Conservation (phyloP, 2,888 invertebrate species). For the Caenorhabditis auriculariae region DNA sequence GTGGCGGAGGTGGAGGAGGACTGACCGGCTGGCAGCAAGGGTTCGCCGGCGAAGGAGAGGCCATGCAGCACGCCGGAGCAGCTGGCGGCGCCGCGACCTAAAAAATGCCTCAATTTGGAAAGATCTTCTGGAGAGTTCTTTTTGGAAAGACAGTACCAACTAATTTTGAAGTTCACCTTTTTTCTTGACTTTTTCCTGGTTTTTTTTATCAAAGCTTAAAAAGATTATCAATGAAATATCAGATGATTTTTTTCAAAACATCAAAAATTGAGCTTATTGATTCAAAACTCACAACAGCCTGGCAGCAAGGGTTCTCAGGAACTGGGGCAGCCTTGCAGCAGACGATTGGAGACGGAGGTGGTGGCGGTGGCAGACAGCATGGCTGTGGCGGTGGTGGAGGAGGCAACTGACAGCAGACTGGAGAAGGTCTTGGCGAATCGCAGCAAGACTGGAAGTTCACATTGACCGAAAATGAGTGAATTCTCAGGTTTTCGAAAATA, state of each 20-base stretch:
- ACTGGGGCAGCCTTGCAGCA: conserved; percentile 40
- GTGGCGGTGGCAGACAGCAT: conserved; percentile 11
- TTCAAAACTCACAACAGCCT: conserved; percentile 5
- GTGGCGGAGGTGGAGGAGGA: conserved; percentile 11
- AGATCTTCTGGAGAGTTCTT: neutral
- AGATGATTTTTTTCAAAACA: too few relatives aligned
- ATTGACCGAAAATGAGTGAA: neutral
- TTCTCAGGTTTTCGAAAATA: neutral
- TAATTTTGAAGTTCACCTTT: too few relatives aligned
- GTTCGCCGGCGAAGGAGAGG: conserved; percentile 27
- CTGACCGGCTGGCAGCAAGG: conserved; percentile 33
- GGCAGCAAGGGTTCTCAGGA: conserved; percentile 45
- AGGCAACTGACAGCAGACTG: conserved; percentile 22
- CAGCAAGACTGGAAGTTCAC: conserved; percentile 43
- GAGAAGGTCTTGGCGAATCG: conserved; percentile 30
- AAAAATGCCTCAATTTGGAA: neutral
- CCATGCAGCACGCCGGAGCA: conserved; percentile 22
- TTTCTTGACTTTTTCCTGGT: too few relatives aligned
- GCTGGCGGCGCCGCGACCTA: conserved; percentile 12
- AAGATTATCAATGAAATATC: too few relatives aligned
- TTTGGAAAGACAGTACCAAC: too few relatives aligned
- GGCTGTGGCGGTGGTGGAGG: conserved; percentile 15
- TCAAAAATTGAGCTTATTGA: too few relatives aligned
- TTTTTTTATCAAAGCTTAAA: too few relatives aligned
- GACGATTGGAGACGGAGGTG: conserved; percentile 22